A percentile compares a stretch with the other conserved stretches of the same genome.
Evolutionary conservation across 2,797 vertebrate genomes (phyloP).

Genomic region (Onychomys arenicola): DNA sequence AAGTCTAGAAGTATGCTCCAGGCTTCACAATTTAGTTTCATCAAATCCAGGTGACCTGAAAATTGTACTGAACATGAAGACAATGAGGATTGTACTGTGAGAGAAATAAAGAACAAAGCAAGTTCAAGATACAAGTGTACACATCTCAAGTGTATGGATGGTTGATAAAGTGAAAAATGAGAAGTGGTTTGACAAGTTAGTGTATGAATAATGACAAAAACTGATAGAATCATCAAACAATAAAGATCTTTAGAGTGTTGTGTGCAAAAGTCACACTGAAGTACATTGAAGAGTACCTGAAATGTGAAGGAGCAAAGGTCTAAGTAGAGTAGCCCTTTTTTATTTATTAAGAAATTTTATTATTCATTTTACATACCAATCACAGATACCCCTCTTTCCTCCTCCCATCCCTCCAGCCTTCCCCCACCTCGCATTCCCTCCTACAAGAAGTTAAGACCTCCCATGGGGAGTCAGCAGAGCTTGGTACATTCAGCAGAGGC

Average conservation of each 20-base stretch:
- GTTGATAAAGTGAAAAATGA: background rate
- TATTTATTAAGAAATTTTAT: too few relatives aligned
- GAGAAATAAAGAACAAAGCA: accelerated
- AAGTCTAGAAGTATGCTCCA: background rate
- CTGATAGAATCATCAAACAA: background rate
- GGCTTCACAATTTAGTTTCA: background rate
- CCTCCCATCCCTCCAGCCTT: too few relatives aligned
- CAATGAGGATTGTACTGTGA: background rate
- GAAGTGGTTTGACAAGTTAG: slow-evolving; percentile 5
- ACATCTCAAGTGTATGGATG: background rate
- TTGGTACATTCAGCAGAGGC: too few relatives aligned
- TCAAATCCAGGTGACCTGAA: background rate
- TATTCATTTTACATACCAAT: too few relatives aligned
- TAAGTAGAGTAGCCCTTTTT: background rate
- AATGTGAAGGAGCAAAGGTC: background rate
- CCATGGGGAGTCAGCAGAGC: too few relatives aligned
- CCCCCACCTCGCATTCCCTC: too few relatives aligned
- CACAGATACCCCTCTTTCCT: too few relatives aligned
- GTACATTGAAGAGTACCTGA: background rate
- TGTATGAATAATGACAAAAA: background rate
- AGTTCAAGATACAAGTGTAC: background rate
- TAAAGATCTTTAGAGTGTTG: background rate
- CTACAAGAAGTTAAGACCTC: too few relatives aligned
- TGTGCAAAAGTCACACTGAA: background rate
- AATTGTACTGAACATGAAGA: background rate